Percentiles rank a stretch among this genome's conserved stretches.
phyloP scores from a whole-genome alignment of 2,797 vertebrate genomes.

The Lagorchestes hirsutus region DNA sequence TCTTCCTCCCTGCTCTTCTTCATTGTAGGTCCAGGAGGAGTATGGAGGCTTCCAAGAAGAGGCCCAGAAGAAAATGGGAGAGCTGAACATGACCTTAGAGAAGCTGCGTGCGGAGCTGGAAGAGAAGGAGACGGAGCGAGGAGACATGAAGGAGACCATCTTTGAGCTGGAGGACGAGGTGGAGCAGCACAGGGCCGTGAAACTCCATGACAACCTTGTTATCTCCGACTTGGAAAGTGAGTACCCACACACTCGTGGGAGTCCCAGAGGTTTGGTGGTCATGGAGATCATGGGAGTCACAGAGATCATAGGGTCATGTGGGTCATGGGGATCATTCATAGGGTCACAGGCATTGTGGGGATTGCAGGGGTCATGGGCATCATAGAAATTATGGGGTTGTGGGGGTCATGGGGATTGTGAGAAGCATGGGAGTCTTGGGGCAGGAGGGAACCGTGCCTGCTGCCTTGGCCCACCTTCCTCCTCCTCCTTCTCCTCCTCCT shows the following conservation, averaged over 20 bases:
- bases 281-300: no score
- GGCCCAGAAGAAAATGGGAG: conserved; percentile 93
- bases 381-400: no score
- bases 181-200: conserved; percentile 96
- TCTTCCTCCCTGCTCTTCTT: background rate
- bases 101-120: conserved; percentile 92
- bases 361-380: no score
- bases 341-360: no score
- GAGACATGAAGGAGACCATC: conserved; percentile 98
- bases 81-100: conserved; percentile 92
- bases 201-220: conserved; percentile 98
- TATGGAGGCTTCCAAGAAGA: conserved; percentile 94
- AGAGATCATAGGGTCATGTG: no score
- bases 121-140: conserved; percentile 95
- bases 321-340: no score
- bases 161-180: conserved; percentile 99
- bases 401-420: no score
- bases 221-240: conserved; percentile 97
- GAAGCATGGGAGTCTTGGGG: background rate
- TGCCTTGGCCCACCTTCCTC: no score
- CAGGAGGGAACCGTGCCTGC: no score
- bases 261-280: no score
- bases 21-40: conserved; percentile 92
- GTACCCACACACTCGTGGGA: conserved; percentile 64
- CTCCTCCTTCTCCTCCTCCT: no score